A percentile compares a stretch with the other conserved stretches of the same genome.
These are phyloP conservation scores for Myrmecophaga tridactyla DNA, from an alignment of 2,113 vertebrate genomes.

Conservation along the genomic window DNA sequence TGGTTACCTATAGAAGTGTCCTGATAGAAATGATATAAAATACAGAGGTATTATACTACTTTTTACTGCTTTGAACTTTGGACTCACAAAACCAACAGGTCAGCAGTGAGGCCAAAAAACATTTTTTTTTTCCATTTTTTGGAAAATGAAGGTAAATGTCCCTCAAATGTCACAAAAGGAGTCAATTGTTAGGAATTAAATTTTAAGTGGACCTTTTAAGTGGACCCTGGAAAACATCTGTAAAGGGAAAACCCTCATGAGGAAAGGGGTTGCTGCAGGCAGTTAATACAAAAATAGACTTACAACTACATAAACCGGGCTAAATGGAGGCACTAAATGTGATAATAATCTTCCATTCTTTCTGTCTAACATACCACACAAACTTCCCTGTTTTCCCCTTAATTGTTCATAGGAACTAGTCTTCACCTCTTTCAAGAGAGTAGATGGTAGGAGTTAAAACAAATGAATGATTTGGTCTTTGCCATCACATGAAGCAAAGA, in stretches of 20 bases:
- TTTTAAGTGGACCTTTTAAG: background rate
- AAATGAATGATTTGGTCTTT: background rate
- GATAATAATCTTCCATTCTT: background rate
- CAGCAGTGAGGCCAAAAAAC: background rate
- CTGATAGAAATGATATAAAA: background rate
- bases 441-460: background rate
- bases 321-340: background rate
- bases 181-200: background rate
- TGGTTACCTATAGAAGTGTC: background rate
- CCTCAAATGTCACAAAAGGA: background rate
- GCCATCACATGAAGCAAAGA: background rate
- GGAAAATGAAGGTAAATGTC: background rate
- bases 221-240: background rate
- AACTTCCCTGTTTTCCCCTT: background rate
- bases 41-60: background rate
- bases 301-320: background rate
- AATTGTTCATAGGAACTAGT: background rate
- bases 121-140: conserved; percentile 8
- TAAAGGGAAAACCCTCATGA: background rate
- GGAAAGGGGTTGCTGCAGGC: background rate
- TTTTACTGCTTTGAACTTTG: background rate
- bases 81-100: background rate
- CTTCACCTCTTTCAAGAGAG: background rate
- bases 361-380: background rate
- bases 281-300: background rate